Evolutionary conservation across 1,140 invertebrate genomes (phyloP), one percentile per base, ranked within the genome.

Genomic region (Zaprionus inermis): DNA sequence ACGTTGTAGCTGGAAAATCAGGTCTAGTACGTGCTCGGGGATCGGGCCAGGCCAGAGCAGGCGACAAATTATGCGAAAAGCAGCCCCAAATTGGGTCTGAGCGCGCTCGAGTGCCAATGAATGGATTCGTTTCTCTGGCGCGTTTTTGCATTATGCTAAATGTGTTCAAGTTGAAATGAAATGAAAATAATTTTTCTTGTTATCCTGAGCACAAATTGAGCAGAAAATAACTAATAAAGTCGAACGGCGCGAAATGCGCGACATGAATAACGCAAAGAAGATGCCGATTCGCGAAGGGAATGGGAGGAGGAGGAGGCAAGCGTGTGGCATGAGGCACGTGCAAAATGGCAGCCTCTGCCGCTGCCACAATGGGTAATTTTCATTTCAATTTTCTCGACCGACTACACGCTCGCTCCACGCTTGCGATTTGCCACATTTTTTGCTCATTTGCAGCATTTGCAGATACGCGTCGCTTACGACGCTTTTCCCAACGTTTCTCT

Each of bases 161-260:
- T 85, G 84, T 80, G 84, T 89, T 89, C 80, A 81, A 89, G 84
- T 89, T 84, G 84, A 89, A 90, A 85, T 84, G 89, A 91, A 90
- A 85, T 84, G 89, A 91, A 91, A 91, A 91, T 91, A 91, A 91
- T 91, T 91, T 91, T 84, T 89, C 89, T 91, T 91, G 89, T 91
- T 91, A 91, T 91, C 89, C 89, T 91, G 83, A 76, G 88, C 81
- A 82, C 83, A 91, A 91, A 91, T 91, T 91, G 89, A 91, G 89
- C 89, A 83, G 83, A 91, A 91, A 91, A 91, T 91, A 89, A 89
- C 89, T 91, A 91, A 91, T 91, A 91, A 91, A 89, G 89, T 88
- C 81, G 81, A 84, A 91, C 88, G 78, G 72, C 78, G 80, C 73
- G 24, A n/a, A 58, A 61, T 72, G 52, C 71, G 28, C 67, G 79